These are phyloP conservation scores for Greenwoodochromis staneri DNA, from an alignment of 2,113 vertebrate genomes.

Conservation along the genomic window DNA sequence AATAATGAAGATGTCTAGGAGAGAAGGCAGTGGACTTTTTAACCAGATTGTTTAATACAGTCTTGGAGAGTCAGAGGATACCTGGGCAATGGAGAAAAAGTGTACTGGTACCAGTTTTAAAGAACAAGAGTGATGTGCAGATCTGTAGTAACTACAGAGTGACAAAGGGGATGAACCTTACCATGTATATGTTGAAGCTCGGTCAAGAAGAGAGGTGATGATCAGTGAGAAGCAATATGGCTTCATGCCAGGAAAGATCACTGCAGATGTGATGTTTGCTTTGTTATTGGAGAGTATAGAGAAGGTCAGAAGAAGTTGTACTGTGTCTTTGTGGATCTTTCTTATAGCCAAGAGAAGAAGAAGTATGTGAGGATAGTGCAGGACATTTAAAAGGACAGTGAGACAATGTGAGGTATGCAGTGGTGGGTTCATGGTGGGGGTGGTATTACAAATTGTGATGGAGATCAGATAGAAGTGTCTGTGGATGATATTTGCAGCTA, in stretches of 20 bases:
- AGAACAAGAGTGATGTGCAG: neutral
- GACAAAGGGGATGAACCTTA: neutral
- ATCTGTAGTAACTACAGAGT: neutral
- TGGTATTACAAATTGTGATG: neutral
- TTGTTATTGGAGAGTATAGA: neutral
- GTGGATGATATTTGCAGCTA: neutral
- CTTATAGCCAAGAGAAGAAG: neutral
- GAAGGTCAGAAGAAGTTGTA: neutral
- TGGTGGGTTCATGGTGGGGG: neutral
- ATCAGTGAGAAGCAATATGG: neutral
- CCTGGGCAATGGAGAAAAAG: neutral
- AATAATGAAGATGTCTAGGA: neutral
- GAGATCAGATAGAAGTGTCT: neutral
- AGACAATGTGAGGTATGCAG: neutral
- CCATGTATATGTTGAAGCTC: neutral
- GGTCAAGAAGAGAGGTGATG: neutral
- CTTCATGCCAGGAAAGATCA: neutral
- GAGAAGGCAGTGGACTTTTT: neutral
- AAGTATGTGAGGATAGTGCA: neutral
- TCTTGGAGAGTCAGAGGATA: neutral
- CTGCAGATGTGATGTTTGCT: neutral
- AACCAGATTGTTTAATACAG: neutral
- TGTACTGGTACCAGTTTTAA: neutral
- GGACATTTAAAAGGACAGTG: neutral
- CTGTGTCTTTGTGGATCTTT: neutral